Evolutionary conservation across 2,797 vertebrate genomes (phyloP), one percentile per base, ranked within the genome.

Genomic region (Notolabrus celidotus): DNA sequence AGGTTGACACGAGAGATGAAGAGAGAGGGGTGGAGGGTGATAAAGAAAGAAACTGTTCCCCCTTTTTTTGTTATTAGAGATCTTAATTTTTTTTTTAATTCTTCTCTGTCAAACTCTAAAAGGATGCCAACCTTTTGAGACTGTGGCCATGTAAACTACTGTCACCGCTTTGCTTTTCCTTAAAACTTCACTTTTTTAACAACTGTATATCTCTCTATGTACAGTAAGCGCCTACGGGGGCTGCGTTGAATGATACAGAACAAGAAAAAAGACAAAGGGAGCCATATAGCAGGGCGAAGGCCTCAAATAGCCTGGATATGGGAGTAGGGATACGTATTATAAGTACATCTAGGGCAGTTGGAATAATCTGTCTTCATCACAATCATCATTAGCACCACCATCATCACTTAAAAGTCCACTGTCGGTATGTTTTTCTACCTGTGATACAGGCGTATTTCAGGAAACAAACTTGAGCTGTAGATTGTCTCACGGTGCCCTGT

Each of bases 1-100:
- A 87, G 89, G 88, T 86, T 77, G 87, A 88, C 86, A 67, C 77
- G 80, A 89, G 84, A 88, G 88, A 91, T 87, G 87, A 84, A 80
- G 79, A 57, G 79, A 89, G 76, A 67, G 50, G 67, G 72, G 58
- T 1, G 49, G 53, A 78, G 66, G 82, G 72, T 43, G 54, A 76
- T 62, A 70, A 82, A 83, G 55, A 83, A 87, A 85, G 38, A 83
- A 87, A 85, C 39, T 55, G 62, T 73, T 75, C 75, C 77, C 76
- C 58, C 52, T 75, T 81, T 74, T 69, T 51, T 63, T 42, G 54
- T 46, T 70, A 61, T 71, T 81, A 77, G 54, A 69, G 65, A 69
- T 73, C 50, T 74, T 77, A 54, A 69, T 52, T 71, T 58, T 66
- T 51, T 71, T 59, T 67, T 66, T 43, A 61, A 63, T 74, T 72